Conservation (phyloP, 2,113 vertebrate genomes). For the Oreochromis tanganicae region DNA sequence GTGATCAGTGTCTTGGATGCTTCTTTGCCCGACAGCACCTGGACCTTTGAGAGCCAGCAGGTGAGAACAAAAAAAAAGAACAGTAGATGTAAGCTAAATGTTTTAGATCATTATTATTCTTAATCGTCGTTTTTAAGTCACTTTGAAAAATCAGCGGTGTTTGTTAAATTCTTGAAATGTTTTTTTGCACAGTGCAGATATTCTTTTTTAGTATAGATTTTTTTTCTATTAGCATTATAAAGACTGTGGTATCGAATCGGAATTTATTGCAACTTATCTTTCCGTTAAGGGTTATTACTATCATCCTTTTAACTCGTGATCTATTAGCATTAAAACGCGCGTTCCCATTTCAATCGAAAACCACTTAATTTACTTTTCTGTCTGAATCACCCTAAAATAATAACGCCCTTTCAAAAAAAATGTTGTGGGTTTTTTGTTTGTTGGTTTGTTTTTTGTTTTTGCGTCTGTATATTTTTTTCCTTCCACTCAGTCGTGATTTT, state of each 20-base stretch:
- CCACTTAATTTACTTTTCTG: not conserved
- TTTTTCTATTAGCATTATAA: not conserved
- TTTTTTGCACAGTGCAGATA: not conserved
- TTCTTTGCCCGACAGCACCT: not conserved
- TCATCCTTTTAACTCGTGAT: not conserved
- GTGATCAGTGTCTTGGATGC: constrained; percentile 58
- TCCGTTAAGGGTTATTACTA: accelerated
- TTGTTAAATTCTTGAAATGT: not conserved
- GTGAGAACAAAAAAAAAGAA: constrained; percentile 7
- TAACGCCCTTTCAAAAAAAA: not conserved
- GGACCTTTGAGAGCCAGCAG: constrained; percentile 58
- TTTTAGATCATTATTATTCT: not conserved
- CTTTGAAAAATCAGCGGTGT: not conserved
- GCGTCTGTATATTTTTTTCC: not conserved
- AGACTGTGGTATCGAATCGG: accelerated
- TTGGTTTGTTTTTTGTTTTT: not conserved
- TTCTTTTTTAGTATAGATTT: not conserved
- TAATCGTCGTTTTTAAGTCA: not conserved
- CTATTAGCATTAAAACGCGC: not conserved
- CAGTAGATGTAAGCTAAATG: not conserved
- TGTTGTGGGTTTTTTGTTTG: not conserved
- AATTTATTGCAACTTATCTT: not conserved
- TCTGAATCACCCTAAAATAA: not conserved
- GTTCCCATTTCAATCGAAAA: not conserved
- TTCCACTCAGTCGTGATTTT: not conserved